phyloP scores from a whole-genome alignment of 2,888 invertebrate genomes.

The Harpalus rufipes region DNA sequence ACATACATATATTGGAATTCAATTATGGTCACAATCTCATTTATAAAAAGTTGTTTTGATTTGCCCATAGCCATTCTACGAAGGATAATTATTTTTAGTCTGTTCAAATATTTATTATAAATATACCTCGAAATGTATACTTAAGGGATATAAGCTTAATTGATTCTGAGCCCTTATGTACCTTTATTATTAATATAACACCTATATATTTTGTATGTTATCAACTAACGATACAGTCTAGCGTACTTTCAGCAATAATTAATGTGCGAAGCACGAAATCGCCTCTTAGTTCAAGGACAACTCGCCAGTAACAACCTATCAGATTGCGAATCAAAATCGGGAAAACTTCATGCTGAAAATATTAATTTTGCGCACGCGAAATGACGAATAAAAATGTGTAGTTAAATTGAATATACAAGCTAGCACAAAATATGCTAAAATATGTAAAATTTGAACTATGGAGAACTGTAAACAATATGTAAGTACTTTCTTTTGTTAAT shows the following conservation, averaged over 20 bases:
- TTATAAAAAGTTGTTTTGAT: too few relatives aligned
- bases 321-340: neutral
- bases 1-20: too few relatives aligned
- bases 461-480: neutral
- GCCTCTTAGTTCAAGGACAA: neutral
- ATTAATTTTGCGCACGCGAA: neutral
- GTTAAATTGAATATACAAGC: too few relatives aligned
- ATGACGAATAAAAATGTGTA: neutral
- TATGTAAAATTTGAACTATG: too few relatives aligned
- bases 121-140: too few relatives aligned
- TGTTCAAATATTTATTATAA: too few relatives aligned
- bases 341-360: neutral
- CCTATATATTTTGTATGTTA: neutral
- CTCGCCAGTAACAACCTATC: neutral
- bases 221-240: neutral
- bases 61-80: too few relatives aligned
- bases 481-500: neutral
- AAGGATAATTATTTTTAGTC: too few relatives aligned
- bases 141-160: too few relatives aligned
- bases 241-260: neutral
- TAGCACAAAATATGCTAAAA: too few relatives aligned
- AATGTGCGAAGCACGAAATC: neutral
- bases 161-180: too few relatives aligned
- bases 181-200: neutral
- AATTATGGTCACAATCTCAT: too few relatives aligned